These are phyloP conservation scores for Frieseomelitta varia DNA, from an alignment of 1,140 invertebrate species.

Conservation along the genomic window DNA sequence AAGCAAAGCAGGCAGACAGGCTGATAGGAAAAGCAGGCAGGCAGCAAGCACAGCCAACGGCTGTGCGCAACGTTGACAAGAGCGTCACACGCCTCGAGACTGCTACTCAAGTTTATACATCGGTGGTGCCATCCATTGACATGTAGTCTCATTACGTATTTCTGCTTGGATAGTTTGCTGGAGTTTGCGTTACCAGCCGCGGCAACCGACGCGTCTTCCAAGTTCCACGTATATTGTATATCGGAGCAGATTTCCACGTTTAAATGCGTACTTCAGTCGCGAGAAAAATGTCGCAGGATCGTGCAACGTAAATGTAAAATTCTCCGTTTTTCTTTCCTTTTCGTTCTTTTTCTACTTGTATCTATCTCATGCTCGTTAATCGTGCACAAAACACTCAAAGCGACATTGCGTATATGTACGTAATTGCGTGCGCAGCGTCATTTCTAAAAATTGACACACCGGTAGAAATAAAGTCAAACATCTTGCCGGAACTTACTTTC, in stretches of 20 bases:
- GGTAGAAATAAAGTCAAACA: background rate
- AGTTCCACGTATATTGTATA: slow-evolving; percentile 6
- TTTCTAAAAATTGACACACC: background rate
- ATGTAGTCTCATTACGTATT: slow-evolving; percentile 41
- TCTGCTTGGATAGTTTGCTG: slow-evolving; percentile 44
- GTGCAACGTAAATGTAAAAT: too few species aligned
- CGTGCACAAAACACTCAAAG: background rate
- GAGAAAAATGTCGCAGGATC: background rate
- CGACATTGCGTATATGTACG: too few species aligned
- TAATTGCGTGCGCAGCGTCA: too few species aligned
- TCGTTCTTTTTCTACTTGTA: background rate
- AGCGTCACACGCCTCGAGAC: background rate
- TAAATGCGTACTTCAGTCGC: background rate
- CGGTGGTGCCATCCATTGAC: slow-evolving; percentile 58
- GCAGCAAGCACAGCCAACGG: background rate
- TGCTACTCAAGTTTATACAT: slow-evolving; percentile 42
- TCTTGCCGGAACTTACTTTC: slow-evolving; percentile 16
- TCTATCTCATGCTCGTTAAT: background rate
- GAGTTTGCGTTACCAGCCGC: slow-evolving; percentile 50
- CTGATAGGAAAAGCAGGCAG: background rate
- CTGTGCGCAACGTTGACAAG: background rate
- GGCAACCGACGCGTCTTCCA: slow-evolving; percentile 18
- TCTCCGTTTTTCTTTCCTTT: background rate
- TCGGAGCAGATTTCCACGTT: slow-evolving; percentile 32
- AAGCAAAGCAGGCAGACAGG: background rate